Base-by-base conservation (phyloP, 2,888 invertebrate genomes). In the Apotomis capreana region DNA sequence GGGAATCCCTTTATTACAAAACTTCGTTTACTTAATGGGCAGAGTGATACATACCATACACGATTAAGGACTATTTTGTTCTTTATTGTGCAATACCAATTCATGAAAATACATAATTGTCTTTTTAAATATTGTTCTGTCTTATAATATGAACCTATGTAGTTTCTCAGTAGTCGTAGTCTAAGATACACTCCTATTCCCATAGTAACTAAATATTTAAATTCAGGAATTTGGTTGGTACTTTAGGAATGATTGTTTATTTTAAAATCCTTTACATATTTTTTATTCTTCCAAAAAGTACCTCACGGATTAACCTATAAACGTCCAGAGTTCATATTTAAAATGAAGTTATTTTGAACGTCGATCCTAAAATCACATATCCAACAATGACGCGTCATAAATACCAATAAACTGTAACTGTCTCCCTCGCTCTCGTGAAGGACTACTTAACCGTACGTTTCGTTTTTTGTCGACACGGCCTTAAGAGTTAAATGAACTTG, bases 401-500 rank as follows among this genome's bases (percentile, higher is more conserved):
- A 59, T 52, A 63, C 69, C 57, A 63, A 65, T 60, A 64, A 70
- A 65, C 5, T 59, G 40, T 49, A 12, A 52, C 55, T 58, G 54
- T 70, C 70, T 70, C 70, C 52, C 64, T 70, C 59, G 46, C 64
- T 59, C 70, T 15, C 46, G n/a, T 65, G 64, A 59, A 70, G 70
- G 70, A 65, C 64, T 55, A 54, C 64, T 70, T 65, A 65, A 70
- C 64, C 64, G 59, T 60, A 63, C 68, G 58, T 69, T 67, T 78
- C 73, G 76, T 68, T 68, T 76, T 76, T 77, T 75, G 74, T 75
- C 74, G 77, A 70, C 78, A 76, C 74, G 81, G 80, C 80, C 80
- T 78, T 79, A 74, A 81, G 85, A 88, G 89, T 89, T 88, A 88
- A 89, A 86, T 77, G 89, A 89, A 86, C 90, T 84, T 84, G 76